Evolutionary conservation across 2,888 invertebrate species (phyloP), one percentile per base, ranked within the genome.

Genomic region (Stegophylla sp.): DNA sequence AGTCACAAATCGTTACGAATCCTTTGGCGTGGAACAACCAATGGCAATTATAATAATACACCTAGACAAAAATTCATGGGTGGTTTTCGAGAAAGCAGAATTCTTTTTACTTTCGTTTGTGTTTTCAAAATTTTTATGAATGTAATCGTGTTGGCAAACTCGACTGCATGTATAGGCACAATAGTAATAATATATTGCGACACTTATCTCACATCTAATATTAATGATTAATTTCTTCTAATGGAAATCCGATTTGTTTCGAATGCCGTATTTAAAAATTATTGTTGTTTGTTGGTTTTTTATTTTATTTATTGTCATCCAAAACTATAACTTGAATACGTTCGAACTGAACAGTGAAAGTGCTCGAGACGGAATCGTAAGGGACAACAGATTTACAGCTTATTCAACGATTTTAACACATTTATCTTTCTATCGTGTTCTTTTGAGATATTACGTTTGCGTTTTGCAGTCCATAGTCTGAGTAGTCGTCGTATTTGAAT

Each of bases 41-140:
- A 34, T 67, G 17, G 17, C 10, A 20, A 28, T 56, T 56, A 53
- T 20, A 34, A 53, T 20, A 34, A 41, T n/a, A 7, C 45, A 51
- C 28, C 7, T 5, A 26, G 59, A 59, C 59, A 23, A 59, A 34
- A 72, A 59, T 43, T 59, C 59, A 43, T 59, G 43, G 59, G 56
- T 59, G 73, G 43, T 59, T 73, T 59, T 73, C 13, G 72, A 59
- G 72, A 73, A 73, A 73, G 59, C 26, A 26, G 45, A 59, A 59
- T 59, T 45, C n/a, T n/a, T 45, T 28, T 15, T 41, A 73, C 43
- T 73, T 73, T 59, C 56, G 5, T 73, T 73, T 73, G n/a, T 59
- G 43, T 72, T 72, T 72, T 26, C 3, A 56, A 72, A 72, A 72
- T 72, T 23, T 72, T 56, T 43, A 72, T 43, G 72, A 56, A 43